Conservation (phyloP, 2,797 vertebrate species). For the Myoxocephalus aenaeus region DNA sequence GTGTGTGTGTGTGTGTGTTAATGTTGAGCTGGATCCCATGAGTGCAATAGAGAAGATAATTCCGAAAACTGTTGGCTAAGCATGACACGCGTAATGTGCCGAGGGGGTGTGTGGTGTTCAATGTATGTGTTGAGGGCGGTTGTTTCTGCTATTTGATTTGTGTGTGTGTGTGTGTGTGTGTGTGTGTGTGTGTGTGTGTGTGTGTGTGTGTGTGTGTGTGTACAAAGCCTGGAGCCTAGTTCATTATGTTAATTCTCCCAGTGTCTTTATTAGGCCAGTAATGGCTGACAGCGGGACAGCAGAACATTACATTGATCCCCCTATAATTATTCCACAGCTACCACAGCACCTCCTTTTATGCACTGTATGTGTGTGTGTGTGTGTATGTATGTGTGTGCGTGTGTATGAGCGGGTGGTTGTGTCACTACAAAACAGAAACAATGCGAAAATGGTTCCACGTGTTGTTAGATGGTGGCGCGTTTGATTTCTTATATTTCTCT, state of each 20-base stretch:
- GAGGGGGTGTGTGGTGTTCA: conserved; percentile 22
- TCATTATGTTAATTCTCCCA: conserved; percentile 56
- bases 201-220: conserved; percentile 18
- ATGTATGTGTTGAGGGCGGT: not conserved
- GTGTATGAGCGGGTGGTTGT: not conserved
- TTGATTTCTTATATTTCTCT: not conserved
- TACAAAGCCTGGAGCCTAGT: conserved; percentile 31
- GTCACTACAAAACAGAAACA: conserved; percentile 5
- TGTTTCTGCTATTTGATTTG: conserved; percentile 28
- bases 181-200: conserved; percentile 18
- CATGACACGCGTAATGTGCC: conserved; percentile 22
- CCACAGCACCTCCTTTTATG: conserved; percentile 6
- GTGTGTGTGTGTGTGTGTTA: conserved; percentile 15
- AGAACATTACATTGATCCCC: conserved; percentile 58
- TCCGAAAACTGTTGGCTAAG: conserved; percentile 40
- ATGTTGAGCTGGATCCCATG: conserved; percentile 27
- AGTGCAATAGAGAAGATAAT: conserved; percentile 41
- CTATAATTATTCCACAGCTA: conserved; percentile 52
- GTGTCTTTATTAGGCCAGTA: conserved; percentile 63
- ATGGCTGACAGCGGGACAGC: conserved; percentile 63
- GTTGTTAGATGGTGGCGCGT: not conserved
- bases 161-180: conserved; percentile 1
- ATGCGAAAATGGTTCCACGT: conserved; percentile 1
- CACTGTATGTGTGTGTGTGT: not conserved
- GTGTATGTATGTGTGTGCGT: not conserved